Evolutionary conservation across 2,797 vertebrate genomes (phyloP).

Genomic region (Adrianichthys oophorus): DNA sequence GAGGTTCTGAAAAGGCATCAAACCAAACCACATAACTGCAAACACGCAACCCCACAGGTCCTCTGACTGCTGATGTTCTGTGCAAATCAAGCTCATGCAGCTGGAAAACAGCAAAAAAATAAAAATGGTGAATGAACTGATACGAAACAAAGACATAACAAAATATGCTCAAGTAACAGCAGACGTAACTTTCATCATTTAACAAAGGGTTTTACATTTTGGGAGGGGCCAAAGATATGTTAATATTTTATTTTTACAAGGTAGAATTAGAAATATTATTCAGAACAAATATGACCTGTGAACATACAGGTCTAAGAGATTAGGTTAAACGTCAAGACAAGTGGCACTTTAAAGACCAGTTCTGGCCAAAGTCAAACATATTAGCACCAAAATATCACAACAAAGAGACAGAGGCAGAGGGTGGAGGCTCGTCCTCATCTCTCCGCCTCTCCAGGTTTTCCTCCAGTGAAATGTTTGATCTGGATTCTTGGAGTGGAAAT

Average conservation of each 20-base stretch:
- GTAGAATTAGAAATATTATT: slow-evolving; percentile 20
- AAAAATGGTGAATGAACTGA: slow-evolving; percentile 20
- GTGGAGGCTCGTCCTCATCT: slow-evolving; percentile 26
- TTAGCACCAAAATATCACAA: slow-evolving; percentile 73
- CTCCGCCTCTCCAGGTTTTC: slow-evolving; percentile 47
- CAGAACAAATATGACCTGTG: slow-evolving; percentile 44
- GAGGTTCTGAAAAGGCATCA: slow-evolving; percentile 38
- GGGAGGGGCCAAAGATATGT: slow-evolving; percentile 30
- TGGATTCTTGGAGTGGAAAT: slow-evolving; percentile 24
- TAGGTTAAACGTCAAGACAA: slow-evolving; percentile 27
- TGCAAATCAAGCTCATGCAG: slow-evolving; percentile 65
- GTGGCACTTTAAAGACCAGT: slow-evolving; percentile 41
- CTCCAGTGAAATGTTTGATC: slow-evolving; percentile 69
- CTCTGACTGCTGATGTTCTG: slow-evolving; percentile 50
- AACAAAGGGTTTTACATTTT: slow-evolving; percentile 45
- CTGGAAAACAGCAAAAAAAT: slow-evolving; percentile 43
- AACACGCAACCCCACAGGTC: slow-evolving; percentile 38
- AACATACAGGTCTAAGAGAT: slow-evolving; percentile 32
- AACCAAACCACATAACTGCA: slow-evolving; percentile 33
- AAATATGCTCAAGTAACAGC: slow-evolving; percentile 58
- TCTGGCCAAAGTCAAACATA: slow-evolving; percentile 58
- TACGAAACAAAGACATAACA: slow-evolving; percentile 39
- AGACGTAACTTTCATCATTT: slow-evolving; percentile 51
- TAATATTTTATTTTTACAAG: slow-evolving; percentile 42
- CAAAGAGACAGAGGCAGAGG: slow-evolving; percentile 39